Conservation (phyloP, 2,888 invertebrate genomes). For the Atethmia centrago region DNA sequence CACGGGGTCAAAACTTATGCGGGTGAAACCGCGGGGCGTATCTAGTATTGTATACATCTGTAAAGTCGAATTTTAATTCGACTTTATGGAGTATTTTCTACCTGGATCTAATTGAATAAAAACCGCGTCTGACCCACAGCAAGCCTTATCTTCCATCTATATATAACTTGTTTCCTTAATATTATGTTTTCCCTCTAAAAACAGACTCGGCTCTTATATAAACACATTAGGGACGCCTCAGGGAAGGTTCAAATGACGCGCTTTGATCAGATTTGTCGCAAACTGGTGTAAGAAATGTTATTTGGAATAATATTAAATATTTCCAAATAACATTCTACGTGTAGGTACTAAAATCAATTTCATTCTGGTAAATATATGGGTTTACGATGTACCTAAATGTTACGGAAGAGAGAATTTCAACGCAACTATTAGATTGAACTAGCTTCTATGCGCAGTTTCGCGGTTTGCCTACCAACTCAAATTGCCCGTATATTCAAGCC, state of each 20-base stretch:
- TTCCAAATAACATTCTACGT: too few relatives aligned
- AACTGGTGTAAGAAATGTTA: slow-evolving; percentile 28
- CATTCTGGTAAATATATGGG: not conserved
- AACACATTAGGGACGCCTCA: slow-evolving; percentile 46
- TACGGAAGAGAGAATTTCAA: slow-evolving; percentile 2
- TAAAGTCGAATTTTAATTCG: too few relatives aligned
- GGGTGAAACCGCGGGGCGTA: too few relatives aligned
- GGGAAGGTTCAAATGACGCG: slow-evolving; percentile 45
- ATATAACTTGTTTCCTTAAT: slow-evolving; percentile 19
- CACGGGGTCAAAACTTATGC: too few relatives aligned
- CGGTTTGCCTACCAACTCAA: too few relatives aligned
- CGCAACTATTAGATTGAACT: not conserved
- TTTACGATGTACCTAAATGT: slow-evolving; percentile 2
- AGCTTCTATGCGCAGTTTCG: too few relatives aligned
- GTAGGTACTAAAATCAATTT: too few relatives aligned
- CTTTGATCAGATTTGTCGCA: slow-evolving; percentile 54
- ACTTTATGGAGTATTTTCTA: not conserved
- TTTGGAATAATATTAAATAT: slow-evolving; percentile 46
- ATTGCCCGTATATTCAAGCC: too few relatives aligned
- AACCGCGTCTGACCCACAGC: not conserved
- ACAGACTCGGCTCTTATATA: slow-evolving; percentile 25
- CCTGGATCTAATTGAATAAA: not conserved
- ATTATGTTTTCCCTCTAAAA: slow-evolving; percentile 25
- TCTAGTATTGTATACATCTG: too few relatives aligned
- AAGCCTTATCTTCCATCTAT: not conserved